phyloP scores from a whole-genome alignment of 2,113 vertebrate species.

The Gymnobelideus leadbeateri region DNA sequence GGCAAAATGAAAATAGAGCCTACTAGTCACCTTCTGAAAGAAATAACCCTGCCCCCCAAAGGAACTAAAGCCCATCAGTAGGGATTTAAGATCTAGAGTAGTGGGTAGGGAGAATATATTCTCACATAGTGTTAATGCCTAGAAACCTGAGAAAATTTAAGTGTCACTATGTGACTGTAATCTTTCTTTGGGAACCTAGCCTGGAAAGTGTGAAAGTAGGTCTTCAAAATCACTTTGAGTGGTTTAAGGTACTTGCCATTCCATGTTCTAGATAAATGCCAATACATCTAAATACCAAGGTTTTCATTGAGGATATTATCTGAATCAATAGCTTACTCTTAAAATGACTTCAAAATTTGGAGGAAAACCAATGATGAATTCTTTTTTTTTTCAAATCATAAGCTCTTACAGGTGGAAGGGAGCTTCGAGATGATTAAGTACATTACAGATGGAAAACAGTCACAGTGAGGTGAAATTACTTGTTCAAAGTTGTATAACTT shows the following conservation, averaged over 20 bases:
- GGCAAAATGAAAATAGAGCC: background rate
- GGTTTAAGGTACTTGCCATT: background rate
- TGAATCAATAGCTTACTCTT: background rate
- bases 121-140: background rate
- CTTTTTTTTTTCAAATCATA: background rate
- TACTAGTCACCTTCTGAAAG: background rate
- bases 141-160: background rate
- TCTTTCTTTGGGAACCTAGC: background rate
- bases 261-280: background rate
- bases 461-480: background rate
- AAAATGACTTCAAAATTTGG: background rate
- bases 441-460: background rate
- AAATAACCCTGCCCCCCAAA: background rate
- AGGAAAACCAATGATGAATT: background rate
- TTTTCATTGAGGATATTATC: background rate
- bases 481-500: background rate
- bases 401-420: background rate
- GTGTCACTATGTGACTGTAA: background rate
- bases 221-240: background rate
- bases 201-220: background rate
- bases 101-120: background rate
- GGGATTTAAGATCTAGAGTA: background rate
- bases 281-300: background rate
- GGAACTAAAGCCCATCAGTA: background rate
- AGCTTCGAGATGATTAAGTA: background rate